Conservation (phyloP, 2,888 invertebrate genomes). For the Oscheius sp. region DNA sequence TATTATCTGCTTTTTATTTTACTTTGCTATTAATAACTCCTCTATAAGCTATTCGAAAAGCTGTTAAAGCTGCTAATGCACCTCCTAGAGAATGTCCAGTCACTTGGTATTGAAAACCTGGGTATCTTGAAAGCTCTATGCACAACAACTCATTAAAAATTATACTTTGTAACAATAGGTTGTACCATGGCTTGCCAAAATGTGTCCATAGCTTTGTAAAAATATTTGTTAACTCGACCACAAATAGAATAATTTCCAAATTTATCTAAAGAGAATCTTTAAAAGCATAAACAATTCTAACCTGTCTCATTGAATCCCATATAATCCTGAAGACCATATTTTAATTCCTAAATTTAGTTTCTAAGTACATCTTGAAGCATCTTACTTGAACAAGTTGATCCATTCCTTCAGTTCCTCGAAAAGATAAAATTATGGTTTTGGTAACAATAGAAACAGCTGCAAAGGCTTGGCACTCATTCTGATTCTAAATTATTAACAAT, state of each 20-base stretch:
- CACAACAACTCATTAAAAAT: neutral
- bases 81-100: constrained; percentile 54
- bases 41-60: constrained; percentile 39
- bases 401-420: constrained; percentile 45
- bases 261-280: constrained; percentile 32
- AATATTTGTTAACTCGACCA: constrained; percentile 48
- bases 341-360: constrained; percentile 30
- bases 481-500: constrained; percentile 35
- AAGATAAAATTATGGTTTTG: constrained; percentile 42
- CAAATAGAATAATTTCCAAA: constrained; percentile 31
- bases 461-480: constrained; percentile 48
- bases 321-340: constrained; percentile 45
- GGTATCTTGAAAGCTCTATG: constrained; percentile 33
- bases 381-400: constrained; percentile 37
- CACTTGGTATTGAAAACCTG: constrained; percentile 37
- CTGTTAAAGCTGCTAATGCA: constrained; percentile 49
- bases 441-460: constrained; percentile 40
- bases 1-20: neutral
- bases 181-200: constrained; percentile 49
- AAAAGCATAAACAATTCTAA: neutral
- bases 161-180: constrained; percentile 23
- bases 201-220: constrained; percentile 44
- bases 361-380: neutral
- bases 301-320: constrained; percentile 40
- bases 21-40: constrained; percentile 8